Evolutionary conservation across 2,113 vertebrate genomes (phyloP).

Genomic region (Pangasianodon hypophthalmus): DNA sequence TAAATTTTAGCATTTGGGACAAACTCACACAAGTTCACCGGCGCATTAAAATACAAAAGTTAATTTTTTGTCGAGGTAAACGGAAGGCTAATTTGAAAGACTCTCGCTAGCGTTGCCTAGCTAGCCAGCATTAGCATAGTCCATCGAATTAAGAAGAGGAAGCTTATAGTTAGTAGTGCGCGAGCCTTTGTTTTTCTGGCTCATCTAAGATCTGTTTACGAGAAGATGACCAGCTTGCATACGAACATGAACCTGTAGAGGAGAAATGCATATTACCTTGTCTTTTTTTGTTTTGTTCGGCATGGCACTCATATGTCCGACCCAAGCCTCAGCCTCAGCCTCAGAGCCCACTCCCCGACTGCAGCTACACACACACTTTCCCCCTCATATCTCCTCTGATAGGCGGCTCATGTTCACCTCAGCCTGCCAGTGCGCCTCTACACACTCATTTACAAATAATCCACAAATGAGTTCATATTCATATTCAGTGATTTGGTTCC

Average conservation of each 20-base stretch:
- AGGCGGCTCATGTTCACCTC: background rate
- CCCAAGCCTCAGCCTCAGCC: conserved; percentile 54
- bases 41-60: background rate
- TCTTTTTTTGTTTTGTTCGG: conserved; percentile 97
- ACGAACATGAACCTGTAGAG: background rate
- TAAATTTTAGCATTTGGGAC: background rate
- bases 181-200: background rate
- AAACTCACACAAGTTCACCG: background rate
- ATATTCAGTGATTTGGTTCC: background rate
- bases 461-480: background rate
- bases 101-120: background rate
- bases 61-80: background rate
- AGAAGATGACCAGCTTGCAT: background rate
- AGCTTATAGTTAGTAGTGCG: background rate
- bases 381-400: conserved; percentile 31
- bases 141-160: conserved; percentile 13
- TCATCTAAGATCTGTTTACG: too few species aligned
- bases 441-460: background rate
- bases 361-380: conserved; percentile 44
- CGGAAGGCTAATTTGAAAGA: background rate
- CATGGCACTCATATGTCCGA: conserved; percentile 77
- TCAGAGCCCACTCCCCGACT: conserved; percentile 62
- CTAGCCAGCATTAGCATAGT: conserved; percentile 7
- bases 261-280: conserved; percentile 73
- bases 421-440: background rate